Conservation (phyloP, 1,140 invertebrate species). For the Ceratina australensis region DNA sequence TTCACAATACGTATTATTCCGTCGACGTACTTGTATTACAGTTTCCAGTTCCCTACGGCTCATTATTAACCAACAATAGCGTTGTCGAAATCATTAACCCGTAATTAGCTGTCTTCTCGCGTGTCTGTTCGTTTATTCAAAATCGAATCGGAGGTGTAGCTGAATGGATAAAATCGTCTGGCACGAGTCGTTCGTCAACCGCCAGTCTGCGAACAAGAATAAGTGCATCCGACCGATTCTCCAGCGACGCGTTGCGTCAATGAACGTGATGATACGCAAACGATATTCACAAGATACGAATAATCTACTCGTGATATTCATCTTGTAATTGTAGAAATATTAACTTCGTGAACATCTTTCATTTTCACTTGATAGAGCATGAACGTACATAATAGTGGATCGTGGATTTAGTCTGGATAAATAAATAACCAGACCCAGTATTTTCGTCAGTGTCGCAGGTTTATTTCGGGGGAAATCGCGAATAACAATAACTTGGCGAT, state of each 20-base stretch:
- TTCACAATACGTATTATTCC: not conserved
- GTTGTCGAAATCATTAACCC: not conserved
- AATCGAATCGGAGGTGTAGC: not conserved
- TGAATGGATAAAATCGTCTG: not conserved
- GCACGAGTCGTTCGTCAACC: not conserved
- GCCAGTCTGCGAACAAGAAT: not conserved
- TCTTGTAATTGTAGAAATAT: constrained; percentile 5
- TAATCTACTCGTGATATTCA: not conserved
- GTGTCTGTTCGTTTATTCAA: constrained; percentile 1
- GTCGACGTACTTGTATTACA: no score
- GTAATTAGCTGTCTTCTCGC: not conserved
- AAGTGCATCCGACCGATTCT: not conserved
- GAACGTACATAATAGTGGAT: constrained; percentile 24
- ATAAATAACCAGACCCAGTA: constrained; percentile 20
- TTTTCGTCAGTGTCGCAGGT: constrained; percentile 20
- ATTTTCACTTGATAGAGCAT: constrained; percentile 35
- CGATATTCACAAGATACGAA: not conserved
- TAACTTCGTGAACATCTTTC: constrained; percentile 19
- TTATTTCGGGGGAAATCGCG: constrained; percentile 12
- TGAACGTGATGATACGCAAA: not conserved
- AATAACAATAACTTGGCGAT: constrained; percentile 3
- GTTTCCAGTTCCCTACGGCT: not conserved
- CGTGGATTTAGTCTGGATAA: constrained; percentile 13
- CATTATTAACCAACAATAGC: not conserved
- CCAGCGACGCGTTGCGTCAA: not conserved